Base-by-base conservation (phyloP, 2,888 invertebrate species). In the Euclidia mi region DNA sequence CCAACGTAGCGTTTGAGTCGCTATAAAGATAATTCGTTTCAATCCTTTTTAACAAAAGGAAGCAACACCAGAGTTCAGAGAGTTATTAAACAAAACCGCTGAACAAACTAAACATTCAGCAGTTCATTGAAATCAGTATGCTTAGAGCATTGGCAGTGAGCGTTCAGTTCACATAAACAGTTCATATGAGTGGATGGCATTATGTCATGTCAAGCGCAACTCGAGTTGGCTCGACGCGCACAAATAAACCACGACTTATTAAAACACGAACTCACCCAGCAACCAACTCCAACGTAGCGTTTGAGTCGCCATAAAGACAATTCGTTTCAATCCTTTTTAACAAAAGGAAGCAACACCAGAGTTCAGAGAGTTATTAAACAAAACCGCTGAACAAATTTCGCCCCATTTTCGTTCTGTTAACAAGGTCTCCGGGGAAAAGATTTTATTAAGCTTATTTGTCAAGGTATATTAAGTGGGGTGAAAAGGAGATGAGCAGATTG, bases 391-490 rank as follows among this genome's bases (percentile, higher is more conserved):
- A 51, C 48, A 37, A 52, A 58, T 38, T 37, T 37, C 28, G 56
- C 35, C 57, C 18, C 47, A 58, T 20, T 48, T 56, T 44, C 35
- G 37, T 25, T 25, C 34, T 32, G 29, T 48, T 41, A 3, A 32
- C 18, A 32, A 55, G 47, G 14, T 46, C 59, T 20, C 47, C 1
- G 11, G 37, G 38, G 51, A 41, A 58, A 57, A 56, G 37, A 48
- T 67, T 72, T 46, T 60, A 53, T 56, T 58, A 53, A 64, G 70
- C 70, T 73, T 69, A 61, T 73, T 71, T 71, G 60, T 65, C 65
- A 65, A 56, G 56, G 56, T 62, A 43, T 68, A 45, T 38, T 49
- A 46, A 53, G 50, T 42, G 45, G 51, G 29, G 2, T 28, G 38
- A 41, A 31, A 42, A 45, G 20, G 25, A 28, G 28, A 41, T 37